These are phyloP conservation scores for Egretta garzetta DNA, from an alignment of 2,113 vertebrate species.

Conservation along the genomic window DNA sequence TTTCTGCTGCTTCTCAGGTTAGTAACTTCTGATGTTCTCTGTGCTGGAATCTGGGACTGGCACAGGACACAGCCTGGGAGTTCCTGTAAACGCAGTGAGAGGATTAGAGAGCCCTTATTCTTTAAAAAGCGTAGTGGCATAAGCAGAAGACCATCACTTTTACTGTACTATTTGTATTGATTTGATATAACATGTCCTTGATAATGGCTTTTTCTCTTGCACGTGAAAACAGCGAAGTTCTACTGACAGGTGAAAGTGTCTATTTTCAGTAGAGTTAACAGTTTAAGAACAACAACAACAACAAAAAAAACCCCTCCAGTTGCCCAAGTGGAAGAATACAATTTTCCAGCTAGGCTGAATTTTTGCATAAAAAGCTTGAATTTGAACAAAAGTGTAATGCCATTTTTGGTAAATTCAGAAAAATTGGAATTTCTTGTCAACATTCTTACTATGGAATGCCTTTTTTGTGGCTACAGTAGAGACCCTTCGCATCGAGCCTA, in stretches of 20 bases:
- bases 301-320: not conserved
- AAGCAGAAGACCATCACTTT: not conserved
- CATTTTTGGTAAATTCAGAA: not conserved
- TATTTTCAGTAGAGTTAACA: not conserved
- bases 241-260: not conserved
- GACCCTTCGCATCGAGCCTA: not conserved
- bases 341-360: not conserved
- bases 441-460: not conserved
- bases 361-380: not conserved
- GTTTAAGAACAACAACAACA: not conserved
- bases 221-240: not conserved
- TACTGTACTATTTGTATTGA: not conserved
- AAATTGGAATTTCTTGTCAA: not conserved
- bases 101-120: not conserved
- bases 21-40: conserved; percentile 44
- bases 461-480: not conserved
- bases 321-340: not conserved
- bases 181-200: not conserved
- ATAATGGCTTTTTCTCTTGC: not conserved
- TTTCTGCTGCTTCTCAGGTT: conserved; percentile 71
- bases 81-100: not conserved
- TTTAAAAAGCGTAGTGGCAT: not conserved
- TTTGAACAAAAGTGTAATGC: not conserved
- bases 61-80: not conserved
- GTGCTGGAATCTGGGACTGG: not conserved